Conservation (phyloP, 2,797 vertebrate species). For the Hoplostethus atlanticus region DNA sequence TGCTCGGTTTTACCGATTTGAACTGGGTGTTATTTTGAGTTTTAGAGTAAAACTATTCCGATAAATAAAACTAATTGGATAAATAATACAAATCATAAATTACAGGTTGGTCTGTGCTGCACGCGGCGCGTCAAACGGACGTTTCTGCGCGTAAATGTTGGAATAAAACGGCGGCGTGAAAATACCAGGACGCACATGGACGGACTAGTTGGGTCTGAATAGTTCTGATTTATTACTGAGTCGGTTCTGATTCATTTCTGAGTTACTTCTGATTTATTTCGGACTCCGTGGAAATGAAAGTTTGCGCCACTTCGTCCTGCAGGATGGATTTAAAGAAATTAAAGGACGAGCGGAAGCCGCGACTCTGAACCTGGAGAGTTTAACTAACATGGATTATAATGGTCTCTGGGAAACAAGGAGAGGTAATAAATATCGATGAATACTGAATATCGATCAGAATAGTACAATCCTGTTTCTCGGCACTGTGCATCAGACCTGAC, state of each 20-base stretch:
- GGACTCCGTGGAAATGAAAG: constrained; percentile 49
- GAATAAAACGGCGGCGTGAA: neutral
- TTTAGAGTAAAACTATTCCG: neutral
- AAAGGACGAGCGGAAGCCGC: neutral
- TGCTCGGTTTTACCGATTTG: neutral
- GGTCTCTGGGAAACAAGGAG: constrained; percentile 14
- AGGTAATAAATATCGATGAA: neutral
- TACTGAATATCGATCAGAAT: constrained; percentile 4
- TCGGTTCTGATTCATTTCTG: neutral
- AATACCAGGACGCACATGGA: constrained; percentile 42
- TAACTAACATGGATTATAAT: neutral
- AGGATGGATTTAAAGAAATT: neutral
- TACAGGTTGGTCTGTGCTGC: neutral
- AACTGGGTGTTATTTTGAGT: neutral
- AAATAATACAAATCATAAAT: constrained; percentile 14
- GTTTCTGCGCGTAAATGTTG: constrained; percentile 32
- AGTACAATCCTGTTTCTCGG: neutral
- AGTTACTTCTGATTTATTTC: neutral
- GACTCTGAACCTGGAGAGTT: constrained; percentile 1
- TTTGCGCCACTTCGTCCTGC: constrained; percentile 17
- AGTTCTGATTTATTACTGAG: neutral
- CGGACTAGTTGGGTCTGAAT: neutral
- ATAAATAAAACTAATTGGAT: constrained; percentile 20
- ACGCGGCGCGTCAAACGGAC: neutral
- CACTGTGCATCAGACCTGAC: neutral